Base-by-base conservation (phyloP, 2,888 invertebrate species). In the Acleris holmiana region DNA sequence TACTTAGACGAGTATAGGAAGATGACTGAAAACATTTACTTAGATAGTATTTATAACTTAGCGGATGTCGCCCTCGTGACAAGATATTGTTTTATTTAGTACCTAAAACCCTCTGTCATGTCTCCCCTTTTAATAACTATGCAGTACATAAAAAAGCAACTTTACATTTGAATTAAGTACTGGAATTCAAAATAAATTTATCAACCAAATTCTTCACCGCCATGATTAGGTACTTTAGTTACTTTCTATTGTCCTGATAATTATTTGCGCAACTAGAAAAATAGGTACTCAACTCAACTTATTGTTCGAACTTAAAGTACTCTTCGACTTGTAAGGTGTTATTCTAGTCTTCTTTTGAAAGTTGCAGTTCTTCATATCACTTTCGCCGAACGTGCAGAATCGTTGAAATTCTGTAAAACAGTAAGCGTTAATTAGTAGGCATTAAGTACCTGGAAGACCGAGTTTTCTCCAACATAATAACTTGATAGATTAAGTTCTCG, bases 331-430 rank as follows among this genome's bases (percentile, higher is more conserved):
- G 15, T 41, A 53, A 41, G 62, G 57, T 63, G 57, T 50, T 59
- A 41, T 51, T 29, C 29, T 29, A 29, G 48, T 64, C 58, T 58
- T 64, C 58, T 41, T 47, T 25, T n/a, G 48, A 58, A 58, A 64
- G 64, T 58, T 40, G 53, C 25, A 58, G 63, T 63, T 64, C 64
- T 59, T 64, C 53, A 40, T 53, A 59, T 58, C 64, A 64, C 53
- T 48, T 41, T 48, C 25, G 48, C 41, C 41, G 25, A 44, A 59
- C 35, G 13, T 29, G 29, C 13, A 35, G 35, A 64, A 58, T 53
- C 48, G 64, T 54, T 59, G 64, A 44, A 40, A 29, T 59, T 58
- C 64, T 64, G 58, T 4, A 54, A 64, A 7, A 40, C 18, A 2
- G 17, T 5, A 50, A 29, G 5, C 4, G 6, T 41, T 35, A 10